Base-by-base conservation (phyloP, 2,113 vertebrate species). In the Peromyscus californicus region DNA sequence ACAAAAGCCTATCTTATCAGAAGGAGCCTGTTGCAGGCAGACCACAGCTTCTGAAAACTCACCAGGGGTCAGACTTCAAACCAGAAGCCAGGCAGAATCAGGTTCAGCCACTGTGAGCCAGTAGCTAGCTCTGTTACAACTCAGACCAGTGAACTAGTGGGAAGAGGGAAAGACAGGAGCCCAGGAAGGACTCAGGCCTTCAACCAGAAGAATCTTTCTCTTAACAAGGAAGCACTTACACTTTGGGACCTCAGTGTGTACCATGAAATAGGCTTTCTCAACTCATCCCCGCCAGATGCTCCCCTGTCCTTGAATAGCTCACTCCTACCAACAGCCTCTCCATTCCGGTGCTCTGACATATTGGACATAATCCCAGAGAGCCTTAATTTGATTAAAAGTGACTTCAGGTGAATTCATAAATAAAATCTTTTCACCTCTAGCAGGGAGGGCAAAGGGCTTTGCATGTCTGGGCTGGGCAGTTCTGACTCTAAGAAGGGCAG, bases 351-450 rank as follows among this genome's bases (percentile, higher is more conserved):
- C 78, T 75, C 24, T 96, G 51, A 97, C 95, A 93, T 91, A 94
- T 70, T 31, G 95, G 51, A 97, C 95, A 93, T 91, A 92, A 94
- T 94, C 93, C 88, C 19, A 39, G 84, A 79, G 74, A 63, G 76
- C 78, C 94, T 96, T 97, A 70, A 79, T 95, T 95, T 95, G 83
- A 97, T 97, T 96, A 90, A 92, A 97, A 90, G 83, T 95, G 79
- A 96, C 90, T 96, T 97, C 93, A 97, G 84, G 96, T 96, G 97
- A 97, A 97, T 97, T 97, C 94, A 96, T 97, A 97, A 94, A 95
- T 96, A 96, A 97, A 97, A 97, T 95, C 29, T 65, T 83, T 96
- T 98, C 96, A 95, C 97, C 90, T 95, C 94, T 63, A 75, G 88
- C 90, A 80, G 65, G 79, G 97, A 98, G 97, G 96, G 95, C 96